Conservation (phyloP, 2,797 vertebrate species). For the Pseudochromis fuscus region DNA sequence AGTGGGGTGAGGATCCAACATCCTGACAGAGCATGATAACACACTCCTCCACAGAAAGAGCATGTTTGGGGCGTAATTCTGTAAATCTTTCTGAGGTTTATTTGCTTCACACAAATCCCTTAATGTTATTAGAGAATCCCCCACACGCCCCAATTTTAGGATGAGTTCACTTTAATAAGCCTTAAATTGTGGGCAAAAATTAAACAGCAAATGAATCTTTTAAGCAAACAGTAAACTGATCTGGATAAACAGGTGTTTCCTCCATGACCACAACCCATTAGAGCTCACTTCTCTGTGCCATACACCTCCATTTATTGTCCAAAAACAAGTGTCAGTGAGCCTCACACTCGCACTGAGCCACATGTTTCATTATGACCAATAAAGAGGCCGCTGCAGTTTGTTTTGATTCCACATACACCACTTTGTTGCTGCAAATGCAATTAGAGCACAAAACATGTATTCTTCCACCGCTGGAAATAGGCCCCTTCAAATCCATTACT, state of each 20-base stretch:
- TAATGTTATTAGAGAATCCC: neutral
- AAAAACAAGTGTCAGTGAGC: neutral
- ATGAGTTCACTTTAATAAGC: too few species aligned
- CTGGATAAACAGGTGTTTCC: neutral
- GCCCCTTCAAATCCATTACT: neutral
- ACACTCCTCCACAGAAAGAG: constrained; percentile 15
- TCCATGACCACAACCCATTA: too few species aligned
- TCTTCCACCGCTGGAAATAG: constrained; percentile 4
- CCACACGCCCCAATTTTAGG: neutral
- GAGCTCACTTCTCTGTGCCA: neutral
- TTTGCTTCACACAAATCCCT: constrained; percentile 2
- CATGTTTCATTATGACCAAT: neutral
- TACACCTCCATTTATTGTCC: neutral
- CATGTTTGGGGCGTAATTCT: constrained; percentile 15
- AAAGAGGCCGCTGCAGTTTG: neutral
- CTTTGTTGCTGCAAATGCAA: too few species aligned
- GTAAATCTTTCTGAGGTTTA: constrained; percentile 3
- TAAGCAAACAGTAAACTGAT: neutral
- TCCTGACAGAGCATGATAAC: constrained; percentile 33
- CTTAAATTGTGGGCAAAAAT: too few species aligned
- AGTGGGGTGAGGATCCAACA: constrained; percentile 20
- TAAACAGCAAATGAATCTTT: neutral
- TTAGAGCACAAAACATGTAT: too few species aligned
- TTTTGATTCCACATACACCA: neutral
- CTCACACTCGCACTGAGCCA: neutral